Base-by-base conservation (phyloP, 1,140 invertebrate genomes). In the Goniozus legneri region DNA sequence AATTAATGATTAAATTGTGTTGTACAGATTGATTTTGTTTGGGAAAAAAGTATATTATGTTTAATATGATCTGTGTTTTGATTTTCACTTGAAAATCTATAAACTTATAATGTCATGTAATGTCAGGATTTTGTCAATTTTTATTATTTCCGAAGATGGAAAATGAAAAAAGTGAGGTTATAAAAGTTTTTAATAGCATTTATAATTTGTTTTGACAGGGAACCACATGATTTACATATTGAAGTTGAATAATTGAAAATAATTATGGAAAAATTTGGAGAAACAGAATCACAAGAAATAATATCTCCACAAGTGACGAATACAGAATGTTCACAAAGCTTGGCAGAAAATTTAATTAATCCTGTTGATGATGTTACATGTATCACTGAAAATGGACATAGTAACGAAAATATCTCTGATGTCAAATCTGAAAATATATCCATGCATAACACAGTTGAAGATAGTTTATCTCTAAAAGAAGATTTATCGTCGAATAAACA, bases 201-300 rank as follows among this genome's bases (percentile, higher is more conserved):
- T 7, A 18, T 7, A 3, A 24, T 36, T 35, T 3, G 50, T 8
- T 12, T 20, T 30, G 27, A 55, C 41, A 59, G 57, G 56, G 24
- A 47, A 42, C 22, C 37, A 21, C 30, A 45, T 43, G 31, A 22
- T 51, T 43, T 48, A 32, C n/a, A 34, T 59, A 32, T 42, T 10
- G 42, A 50, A 46, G 16, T 40, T 33, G 27, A 50, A 39, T 6
- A 27, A 46, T 45, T 21, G 15, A 37, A 48, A 8, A 33, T 59
- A 41, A 59, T 20, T 44, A 59, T 59, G 57, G 57, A 59, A 37
- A 51, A 47, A 35, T 3, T 44, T 30, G 44, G 48, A 33, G 38
- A 22, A 41, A 8, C 19, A 10, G 38, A 46, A n/a, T 16, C 16
- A 22, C 22, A 47, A 12, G 35, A 20, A 18, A 16, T 34, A 15